These are phyloP conservation scores for Falco naumanni DNA, from an alignment of 2,797 vertebrate species.

Conservation along the genomic window DNA sequence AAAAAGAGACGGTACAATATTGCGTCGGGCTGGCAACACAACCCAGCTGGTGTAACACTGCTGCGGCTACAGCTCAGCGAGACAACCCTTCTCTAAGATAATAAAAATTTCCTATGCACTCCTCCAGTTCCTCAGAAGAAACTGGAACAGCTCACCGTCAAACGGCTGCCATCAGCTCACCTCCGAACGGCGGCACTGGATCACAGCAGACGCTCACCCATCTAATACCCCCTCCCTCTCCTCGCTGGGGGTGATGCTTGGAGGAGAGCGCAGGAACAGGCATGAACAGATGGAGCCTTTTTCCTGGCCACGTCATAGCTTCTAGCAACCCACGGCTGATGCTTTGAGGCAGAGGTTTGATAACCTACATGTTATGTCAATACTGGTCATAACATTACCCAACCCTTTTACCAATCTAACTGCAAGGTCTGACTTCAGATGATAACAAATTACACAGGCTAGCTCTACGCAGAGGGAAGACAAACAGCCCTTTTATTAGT, in stretches of 20 bases:
- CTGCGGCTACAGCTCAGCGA: background rate
- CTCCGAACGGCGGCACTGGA: accelerated
- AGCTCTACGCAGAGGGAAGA: background rate
- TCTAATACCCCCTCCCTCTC: accelerated
- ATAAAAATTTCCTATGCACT: accelerated
- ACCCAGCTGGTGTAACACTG: background rate
- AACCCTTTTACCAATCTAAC: background rate
- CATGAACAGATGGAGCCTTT: background rate
- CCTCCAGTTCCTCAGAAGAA: background rate
- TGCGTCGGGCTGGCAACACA: background rate
- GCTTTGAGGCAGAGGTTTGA: background rate
- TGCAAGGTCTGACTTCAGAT: background rate
- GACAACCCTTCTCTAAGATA: background rate
- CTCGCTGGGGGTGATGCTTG: background rate
- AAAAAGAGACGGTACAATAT: background rate
- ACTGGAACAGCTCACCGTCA: no score
- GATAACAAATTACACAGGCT: background rate
- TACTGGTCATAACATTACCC: background rate
- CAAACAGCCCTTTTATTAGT: background rate
- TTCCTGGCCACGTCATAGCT: background rate
- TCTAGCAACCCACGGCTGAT: accelerated
- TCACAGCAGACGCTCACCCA: background rate
- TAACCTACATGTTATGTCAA: background rate
- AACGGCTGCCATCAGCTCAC: background rate
- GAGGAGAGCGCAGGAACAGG: background rate